A percentile compares a stretch with the other conserved stretches of the same genome.
phyloP scores from a whole-genome alignment of 2,113 vertebrate species.

The Siniperca knerii region DNA sequence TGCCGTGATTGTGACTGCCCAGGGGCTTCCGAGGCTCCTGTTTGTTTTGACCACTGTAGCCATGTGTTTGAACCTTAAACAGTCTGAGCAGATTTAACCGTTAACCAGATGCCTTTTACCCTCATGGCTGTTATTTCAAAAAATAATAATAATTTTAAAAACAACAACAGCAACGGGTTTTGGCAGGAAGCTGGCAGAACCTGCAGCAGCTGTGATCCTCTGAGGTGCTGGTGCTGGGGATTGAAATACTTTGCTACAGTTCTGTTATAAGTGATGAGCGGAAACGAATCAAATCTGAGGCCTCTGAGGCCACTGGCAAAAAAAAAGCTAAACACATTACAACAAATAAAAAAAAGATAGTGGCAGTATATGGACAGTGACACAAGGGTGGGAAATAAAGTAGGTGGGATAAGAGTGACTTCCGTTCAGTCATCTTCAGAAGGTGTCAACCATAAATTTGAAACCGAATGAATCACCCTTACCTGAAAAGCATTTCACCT shows the following conservation, averaged over 20 bases:
- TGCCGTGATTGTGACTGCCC: slow-evolving; percentile 71
- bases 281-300: not conserved
- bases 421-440: not conserved
- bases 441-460: not conserved
- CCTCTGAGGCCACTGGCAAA: no score
- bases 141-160: not conserved
- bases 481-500: not conserved
- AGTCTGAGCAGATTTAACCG: slow-evolving; percentile 64
- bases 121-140: slow-evolving; percentile 50
- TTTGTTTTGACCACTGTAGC: slow-evolving; percentile 76
- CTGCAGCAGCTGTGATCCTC: slow-evolving; percentile 45
- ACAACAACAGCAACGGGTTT: not conserved
- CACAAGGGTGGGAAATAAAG: not conserved
- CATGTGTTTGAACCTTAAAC: slow-evolving; percentile 75
- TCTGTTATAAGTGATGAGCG: not conserved
- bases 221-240: not conserved
- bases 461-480: not conserved
- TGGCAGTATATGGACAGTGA: not conserved
- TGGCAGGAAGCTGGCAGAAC: slow-evolving; percentile 18
- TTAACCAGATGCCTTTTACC: slow-evolving; percentile 60
- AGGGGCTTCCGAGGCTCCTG: slow-evolving; percentile 29
- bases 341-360: no score
- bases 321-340: no score
- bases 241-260: not conserved
- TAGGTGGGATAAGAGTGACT: not conserved